Base-by-base conservation (phyloP, 2,888 invertebrate species). In the Cyclophora punctaria region DNA sequence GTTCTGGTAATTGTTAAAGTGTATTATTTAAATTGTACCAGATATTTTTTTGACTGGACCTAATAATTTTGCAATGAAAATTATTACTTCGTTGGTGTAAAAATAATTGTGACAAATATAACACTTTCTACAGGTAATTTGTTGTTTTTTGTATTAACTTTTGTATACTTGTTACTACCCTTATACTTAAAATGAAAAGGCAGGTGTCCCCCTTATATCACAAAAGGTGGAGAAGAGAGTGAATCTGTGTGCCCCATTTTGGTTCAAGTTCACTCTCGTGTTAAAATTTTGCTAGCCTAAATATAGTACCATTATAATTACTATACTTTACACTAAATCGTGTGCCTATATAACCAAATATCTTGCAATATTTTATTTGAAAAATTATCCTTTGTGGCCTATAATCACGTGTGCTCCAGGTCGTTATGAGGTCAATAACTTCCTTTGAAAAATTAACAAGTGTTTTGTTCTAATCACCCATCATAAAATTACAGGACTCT, bases 361-460 rank as follows among this genome's bases (percentile, higher is more conserved):
- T n/a, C 7, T 33, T 43, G 42, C 48, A 45, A 5, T 37, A 37
- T 37, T 37, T 37, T 37, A n/a, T 7, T 35, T 34, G 7, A 4
- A 34, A 4, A 34, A 4, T 4, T 5, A 46, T 41, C 44, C 73
- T 73, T 83, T 83, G 81, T 81, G 73, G 70, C 75, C 70, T 67
- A 64, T 67, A 79, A 86, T 87, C 87, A 88, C 87, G 85, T 88
- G 87, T 86, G 80, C 70, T 73, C 75, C 73, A 69, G 78, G 75
- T 83, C 83, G 81, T 79, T 83, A 80, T 59, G 82, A 82, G 87
- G 86, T 88, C 86, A 87, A 79, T 85, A 85, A 85, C 86, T 84
- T 63, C 44, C 20, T 44, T 57, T 60, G 20, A 20, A 20, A 20
- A 20, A 20, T 20, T 20, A 20, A 20, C 20, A 20, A 20, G 20